These are phyloP conservation scores for Trachelus stipa DNA, from an alignment of 2,888 invertebrate genomes.

Conservation along the genomic window DNA sequence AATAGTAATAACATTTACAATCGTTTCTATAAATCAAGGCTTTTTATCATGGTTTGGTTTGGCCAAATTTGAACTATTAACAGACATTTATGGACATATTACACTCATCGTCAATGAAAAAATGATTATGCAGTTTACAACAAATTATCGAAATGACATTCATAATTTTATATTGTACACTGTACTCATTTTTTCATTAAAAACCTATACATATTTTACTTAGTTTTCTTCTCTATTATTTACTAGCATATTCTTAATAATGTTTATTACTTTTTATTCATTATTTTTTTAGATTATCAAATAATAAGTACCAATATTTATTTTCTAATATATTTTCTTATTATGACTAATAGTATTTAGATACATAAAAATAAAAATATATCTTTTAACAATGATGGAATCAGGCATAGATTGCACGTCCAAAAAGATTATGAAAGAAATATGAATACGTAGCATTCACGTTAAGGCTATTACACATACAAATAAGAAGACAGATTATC, in stretches of 20 bases:
- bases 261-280: neutral
- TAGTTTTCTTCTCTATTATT: neutral
- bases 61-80: neutral
- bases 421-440: neutral
- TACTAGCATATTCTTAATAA: neutral
- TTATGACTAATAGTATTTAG: neutral
- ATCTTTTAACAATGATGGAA: neutral
- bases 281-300: too few relatives aligned
- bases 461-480: neutral
- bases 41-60: neutral
- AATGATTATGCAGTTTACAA: neutral
- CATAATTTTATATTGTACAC: neutral
- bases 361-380: neutral
- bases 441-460: neutral
- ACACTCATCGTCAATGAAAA: neutral
- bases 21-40: neutral
- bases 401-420: neutral
- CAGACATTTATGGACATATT: neutral
- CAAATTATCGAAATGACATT: neutral
- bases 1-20: neutral
- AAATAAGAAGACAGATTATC: neutral
- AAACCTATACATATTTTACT: neutral
- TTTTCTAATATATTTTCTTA: neutral
- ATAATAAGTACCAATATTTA: neutral
- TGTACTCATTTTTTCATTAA: neutral